These are phyloP conservation scores for Gorsachius magnificus DNA, from an alignment of 2,797 vertebrate genomes.

Conservation along the genomic window DNA sequence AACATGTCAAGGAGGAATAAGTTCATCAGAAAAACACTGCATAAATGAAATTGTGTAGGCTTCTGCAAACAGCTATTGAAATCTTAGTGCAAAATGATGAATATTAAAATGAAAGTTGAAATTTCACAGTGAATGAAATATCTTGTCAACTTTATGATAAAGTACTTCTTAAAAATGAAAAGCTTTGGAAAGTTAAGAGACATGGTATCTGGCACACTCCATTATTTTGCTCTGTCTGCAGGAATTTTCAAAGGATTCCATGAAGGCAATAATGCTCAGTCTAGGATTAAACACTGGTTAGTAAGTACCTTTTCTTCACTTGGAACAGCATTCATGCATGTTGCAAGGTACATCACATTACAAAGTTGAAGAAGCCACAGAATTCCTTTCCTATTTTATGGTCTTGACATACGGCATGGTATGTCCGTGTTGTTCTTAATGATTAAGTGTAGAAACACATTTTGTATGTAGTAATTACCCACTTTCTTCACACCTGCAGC, in stretches of 20 bases:
- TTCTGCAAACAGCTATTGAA: not conserved
- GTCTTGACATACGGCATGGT: not conserved
- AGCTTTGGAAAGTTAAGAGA: not conserved
- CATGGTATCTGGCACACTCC: not conserved
- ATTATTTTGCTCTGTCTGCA: not conserved
- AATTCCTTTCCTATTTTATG: not conserved
- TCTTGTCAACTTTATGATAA: not conserved
- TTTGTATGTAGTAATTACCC: not conserved
- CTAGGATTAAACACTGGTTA: not conserved
- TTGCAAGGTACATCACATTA: not conserved
- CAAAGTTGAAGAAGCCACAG: not conserved
- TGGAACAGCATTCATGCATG: not conserved
- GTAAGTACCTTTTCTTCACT: not conserved
- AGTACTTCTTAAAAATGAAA: not conserved
- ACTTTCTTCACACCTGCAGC: not conserved
- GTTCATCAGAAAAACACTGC: not conserved
- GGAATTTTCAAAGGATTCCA: not conserved
- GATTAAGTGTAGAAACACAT: not conserved
- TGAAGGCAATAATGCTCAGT: not conserved
- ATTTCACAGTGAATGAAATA: not conserved
- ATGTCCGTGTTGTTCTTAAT: not conserved
- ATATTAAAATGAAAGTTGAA: not conserved
- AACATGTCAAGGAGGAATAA: not conserved
- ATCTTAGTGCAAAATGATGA: not conserved
- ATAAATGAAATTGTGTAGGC: not conserved